Evolutionary conservation across 2,113 vertebrate genomes (phyloP).

Genomic region (Regulus satrapa): DNA sequence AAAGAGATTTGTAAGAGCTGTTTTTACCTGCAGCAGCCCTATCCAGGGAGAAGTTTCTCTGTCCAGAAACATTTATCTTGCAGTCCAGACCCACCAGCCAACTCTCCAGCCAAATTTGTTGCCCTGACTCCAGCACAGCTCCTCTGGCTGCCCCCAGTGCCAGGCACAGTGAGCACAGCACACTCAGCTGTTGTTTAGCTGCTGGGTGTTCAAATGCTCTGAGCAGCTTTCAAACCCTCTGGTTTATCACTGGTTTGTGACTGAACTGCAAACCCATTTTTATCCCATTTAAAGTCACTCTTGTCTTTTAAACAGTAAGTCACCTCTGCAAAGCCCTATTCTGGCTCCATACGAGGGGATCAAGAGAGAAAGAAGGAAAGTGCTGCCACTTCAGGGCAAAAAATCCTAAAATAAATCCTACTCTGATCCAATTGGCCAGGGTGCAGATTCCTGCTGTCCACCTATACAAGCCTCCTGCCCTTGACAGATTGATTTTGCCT

Average conservation of each 20-base stretch:
- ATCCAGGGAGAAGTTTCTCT: not conserved
- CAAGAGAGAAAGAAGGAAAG: not conserved
- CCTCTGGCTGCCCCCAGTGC: not conserved
- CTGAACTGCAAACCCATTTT: not conserved
- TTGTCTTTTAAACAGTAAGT: not conserved
- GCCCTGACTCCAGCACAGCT: not conserved
- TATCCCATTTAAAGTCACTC: not conserved
- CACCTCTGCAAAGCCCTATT: not conserved
- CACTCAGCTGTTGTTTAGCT: not conserved
- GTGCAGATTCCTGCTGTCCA: not conserved
- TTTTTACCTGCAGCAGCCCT: not conserved
- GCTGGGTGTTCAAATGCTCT: not conserved
- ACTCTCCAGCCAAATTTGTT: not conserved
- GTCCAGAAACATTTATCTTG: not conserved
- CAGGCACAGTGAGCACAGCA: not conserved
- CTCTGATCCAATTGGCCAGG: not conserved
- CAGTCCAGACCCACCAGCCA: not conserved
- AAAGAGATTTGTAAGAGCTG: not conserved
- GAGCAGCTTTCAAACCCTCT: not conserved
- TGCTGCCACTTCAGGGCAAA: not conserved
- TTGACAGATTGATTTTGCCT: not conserved
- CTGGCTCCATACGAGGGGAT: not conserved
- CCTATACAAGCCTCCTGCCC: not conserved
- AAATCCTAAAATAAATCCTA: not conserved
- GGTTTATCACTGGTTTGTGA: not conserved